A percentile compares a stretch with the other conserved stretches of the same genome.
phyloP scores from a whole-genome alignment of 2,888 invertebrate species.

The Entomobrya proxima region DNA sequence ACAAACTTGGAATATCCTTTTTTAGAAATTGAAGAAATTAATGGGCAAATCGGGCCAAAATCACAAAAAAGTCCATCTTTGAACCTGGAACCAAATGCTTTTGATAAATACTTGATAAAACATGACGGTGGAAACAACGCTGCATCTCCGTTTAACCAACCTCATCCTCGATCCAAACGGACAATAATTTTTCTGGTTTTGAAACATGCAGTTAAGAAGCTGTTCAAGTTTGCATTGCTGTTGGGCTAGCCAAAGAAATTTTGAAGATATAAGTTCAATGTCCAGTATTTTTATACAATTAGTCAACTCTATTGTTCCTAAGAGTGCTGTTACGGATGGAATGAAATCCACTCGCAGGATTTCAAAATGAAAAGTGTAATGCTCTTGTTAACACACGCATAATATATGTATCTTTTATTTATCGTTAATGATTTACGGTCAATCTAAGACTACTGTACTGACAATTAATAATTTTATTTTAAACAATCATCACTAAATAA shows the following conservation, averaged over 20 bases:
- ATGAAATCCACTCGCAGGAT: too few relatives aligned
- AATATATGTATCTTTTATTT: too few relatives aligned
- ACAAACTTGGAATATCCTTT: too few relatives aligned
- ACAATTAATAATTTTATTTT: neutral
- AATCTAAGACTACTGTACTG: neutral
- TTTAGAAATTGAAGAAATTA: too few relatives aligned
- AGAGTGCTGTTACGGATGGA: too few relatives aligned
- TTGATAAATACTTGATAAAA: conserved; percentile 31
- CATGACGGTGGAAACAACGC: neutral
- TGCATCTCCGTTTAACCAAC: neutral
- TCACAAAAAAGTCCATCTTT: neutral
- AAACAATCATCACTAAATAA: neutral
- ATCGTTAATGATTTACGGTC: neutral
- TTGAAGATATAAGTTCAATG: neutral
- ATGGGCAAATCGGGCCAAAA: neutral
- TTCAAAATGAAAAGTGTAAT: too few relatives aligned
- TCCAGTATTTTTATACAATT: neutral
- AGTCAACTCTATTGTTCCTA: conserved; percentile 14
- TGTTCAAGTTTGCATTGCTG: conserved; percentile 32
- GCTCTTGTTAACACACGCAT: too few relatives aligned
- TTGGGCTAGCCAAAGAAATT: neutral
- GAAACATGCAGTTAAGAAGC: conserved; percentile 18
- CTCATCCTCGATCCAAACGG: conserved; percentile 28
- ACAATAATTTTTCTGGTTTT: neutral
- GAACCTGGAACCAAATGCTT: neutral